Conservation (phyloP, 2,888 invertebrate genomes). For the Melikaiella ostensackeni region DNA sequence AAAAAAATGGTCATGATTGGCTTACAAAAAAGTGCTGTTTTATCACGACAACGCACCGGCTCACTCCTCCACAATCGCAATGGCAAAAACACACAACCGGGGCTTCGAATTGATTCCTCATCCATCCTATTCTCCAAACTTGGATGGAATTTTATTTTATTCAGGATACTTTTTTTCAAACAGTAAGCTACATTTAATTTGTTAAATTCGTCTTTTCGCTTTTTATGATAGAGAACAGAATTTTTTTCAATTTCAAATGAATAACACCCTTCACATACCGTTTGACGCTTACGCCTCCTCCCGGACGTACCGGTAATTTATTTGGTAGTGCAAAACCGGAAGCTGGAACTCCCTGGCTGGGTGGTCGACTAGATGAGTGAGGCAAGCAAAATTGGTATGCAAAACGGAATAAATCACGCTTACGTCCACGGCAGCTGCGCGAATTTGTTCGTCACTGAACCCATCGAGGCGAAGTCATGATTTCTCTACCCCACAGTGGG, state of each 20-base stretch:
- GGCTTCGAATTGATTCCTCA: too few species aligned
- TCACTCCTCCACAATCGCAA: too few species aligned
- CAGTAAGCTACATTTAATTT: neutral
- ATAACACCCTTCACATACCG: slow-evolving; percentile 12
- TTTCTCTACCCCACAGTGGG: slow-evolving; percentile 19
- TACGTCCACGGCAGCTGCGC: slow-evolving; percentile 68
- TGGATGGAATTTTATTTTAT: too few species aligned
- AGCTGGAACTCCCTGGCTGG: slow-evolving; percentile 54
- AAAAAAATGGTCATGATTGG: too few species aligned
- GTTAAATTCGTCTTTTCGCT: neutral
- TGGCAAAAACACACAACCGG: too few species aligned
- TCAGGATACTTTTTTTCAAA: too few species aligned
- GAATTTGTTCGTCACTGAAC: slow-evolving; percentile 66
- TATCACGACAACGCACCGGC: too few species aligned
- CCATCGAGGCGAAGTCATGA: slow-evolving; percentile 38
- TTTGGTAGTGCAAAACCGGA: slow-evolving; percentile 58
- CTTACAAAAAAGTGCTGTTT: too few species aligned
- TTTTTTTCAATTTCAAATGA: neutral
- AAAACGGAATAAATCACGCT: slow-evolving; percentile 71
- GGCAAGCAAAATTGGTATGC: slow-evolving; percentile 65
- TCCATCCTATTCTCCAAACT: too few species aligned
- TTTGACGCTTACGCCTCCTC: slow-evolving; percentile 10
- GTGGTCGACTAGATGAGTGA: slow-evolving; percentile 49
- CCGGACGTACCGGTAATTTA: slow-evolving; percentile 56
- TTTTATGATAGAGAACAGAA: neutral